Evolutionary conservation across 2,888 invertebrate species (phyloP), one percentile per base, ranked within the genome.

Genomic region (Hedychridium roseum): DNA sequence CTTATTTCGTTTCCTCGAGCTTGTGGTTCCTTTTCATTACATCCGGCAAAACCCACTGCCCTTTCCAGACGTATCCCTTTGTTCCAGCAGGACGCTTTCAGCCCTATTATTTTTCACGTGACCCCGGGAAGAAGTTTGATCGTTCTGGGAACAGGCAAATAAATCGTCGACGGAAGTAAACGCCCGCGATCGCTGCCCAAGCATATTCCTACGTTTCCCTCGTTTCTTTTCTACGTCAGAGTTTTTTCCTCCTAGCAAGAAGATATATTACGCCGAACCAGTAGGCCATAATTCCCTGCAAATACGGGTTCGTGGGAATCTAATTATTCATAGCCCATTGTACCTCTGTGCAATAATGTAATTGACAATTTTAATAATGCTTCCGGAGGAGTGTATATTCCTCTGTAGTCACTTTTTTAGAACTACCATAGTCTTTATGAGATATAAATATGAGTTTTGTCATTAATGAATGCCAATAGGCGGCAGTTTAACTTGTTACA

Each of bases 131-230:
- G 66, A 68, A 69, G 64, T 69, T 70, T 58, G 60, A 69, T 66
- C 61, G 58, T 55, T 57, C 60, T 63, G n/a, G n/a, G 56, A 61
- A 57, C 57, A 57, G 60, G 46, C 58, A 67, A 66, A 70, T 66
- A 68, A 67, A 70, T 67, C 64, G 58, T 60, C 61, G 53, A 53
- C 53, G 52, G 60, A 64, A 66, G 58, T 58, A n/a, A n/a, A n/a
- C n/a, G 47, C 57, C 42, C 46, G 32, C 54, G 43, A 52, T 54
- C 56, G 52, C 52, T 47, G 49, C 45, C 40, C 54, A 41, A 50
- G 43, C 55, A 58, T 57, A 46, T 51, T 60, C 38, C 42, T 47
- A 16, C 15, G 7, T 26, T 18, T 26, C 16, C 30, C 41, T 27
- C 50, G 45, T 42, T 55, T 45, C 52, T 58, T 40, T 37, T 26